These are phyloP conservation scores for Nephrotoma appendiculata DNA, from an alignment of 2,888 invertebrate species.

Conservation along the genomic window DNA sequence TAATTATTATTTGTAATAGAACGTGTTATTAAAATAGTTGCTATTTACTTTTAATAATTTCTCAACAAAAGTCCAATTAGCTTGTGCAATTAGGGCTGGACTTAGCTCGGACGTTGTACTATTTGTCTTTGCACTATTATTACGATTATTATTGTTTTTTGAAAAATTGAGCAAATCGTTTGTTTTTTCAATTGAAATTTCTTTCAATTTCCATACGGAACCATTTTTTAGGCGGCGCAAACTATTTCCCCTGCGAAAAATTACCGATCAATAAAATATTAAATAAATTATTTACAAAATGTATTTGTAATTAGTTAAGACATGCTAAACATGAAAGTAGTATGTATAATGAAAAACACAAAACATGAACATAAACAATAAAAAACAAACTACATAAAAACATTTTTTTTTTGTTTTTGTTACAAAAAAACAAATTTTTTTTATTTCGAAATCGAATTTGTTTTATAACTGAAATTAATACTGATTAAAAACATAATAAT, in stretches of 20 bases:
- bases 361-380: neutral
- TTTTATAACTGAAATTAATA: slow-evolving; percentile 1
- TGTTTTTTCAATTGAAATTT: slow-evolving; percentile 38
- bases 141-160: slow-evolving; percentile 13
- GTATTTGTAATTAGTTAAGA: neutral
- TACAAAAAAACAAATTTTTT: neutral
- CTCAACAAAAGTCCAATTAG: slow-evolving; percentile 97
- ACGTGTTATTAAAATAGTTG: neutral
- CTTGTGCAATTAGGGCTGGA: slow-evolving; percentile 85
- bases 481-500: neutral
- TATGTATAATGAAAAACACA: neutral
- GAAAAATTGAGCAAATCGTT: neutral
- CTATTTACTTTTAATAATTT: slow-evolving; percentile 73
- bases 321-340: neutral
- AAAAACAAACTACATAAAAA: neutral
- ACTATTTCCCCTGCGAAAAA: slow-evolving; percentile 32
- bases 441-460: neutral
- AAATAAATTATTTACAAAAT: neutral
- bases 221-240: slow-evolving; percentile 44
- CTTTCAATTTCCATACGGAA: slow-evolving; percentile 46
- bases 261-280: neutral
- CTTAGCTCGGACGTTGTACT: slow-evolving; percentile 37
- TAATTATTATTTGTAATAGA: neutral
- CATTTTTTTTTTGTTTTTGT: neutral
- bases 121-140: slow-evolving; percentile 29